These are phyloP conservation scores for Phallusia fumigata DNA, from an alignment of 23 tunicate genomes.

Conservation along the genomic window DNA sequence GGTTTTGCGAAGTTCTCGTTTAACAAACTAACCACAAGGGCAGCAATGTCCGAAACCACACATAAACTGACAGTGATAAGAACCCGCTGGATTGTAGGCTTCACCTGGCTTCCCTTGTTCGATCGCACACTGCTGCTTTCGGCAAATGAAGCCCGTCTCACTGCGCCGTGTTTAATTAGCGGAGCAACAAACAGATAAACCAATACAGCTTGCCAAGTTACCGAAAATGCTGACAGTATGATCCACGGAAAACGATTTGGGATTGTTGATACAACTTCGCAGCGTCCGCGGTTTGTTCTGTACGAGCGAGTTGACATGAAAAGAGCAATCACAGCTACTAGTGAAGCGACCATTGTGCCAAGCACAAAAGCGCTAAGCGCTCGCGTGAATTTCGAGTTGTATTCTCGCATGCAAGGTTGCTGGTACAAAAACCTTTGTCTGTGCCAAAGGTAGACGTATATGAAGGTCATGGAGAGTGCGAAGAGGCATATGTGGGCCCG, in stretches of 20 bases:
- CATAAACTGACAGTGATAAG: neutral
- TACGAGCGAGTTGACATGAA: slow-evolving; percentile 20
- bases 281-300: neutral
- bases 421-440: slow-evolving; percentile 25
- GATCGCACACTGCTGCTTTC: neutral
- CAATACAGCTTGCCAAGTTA: slow-evolving; percentile 4
- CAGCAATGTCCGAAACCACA: slow-evolving; percentile 13
- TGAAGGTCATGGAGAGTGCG: slow-evolving; percentile 19
- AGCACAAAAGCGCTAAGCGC: neutral
- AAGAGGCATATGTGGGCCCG: slow-evolving; percentile 17
- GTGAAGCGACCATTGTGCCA: neutral
- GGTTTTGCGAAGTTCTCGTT: neutral
- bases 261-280: neutral
- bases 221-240: neutral
- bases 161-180: neutral
- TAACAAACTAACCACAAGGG: neutral
- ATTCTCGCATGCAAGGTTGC: neutral
- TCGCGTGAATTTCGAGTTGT: neutral
- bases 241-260: neutral
- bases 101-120: neutral
- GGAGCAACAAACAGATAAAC: slow-evolving; percentile 9
- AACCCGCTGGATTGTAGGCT: neutral
- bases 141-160: neutral
- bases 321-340: neutral
- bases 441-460: slow-evolving; percentile 24